These are phyloP conservation scores for Buathra laborator DNA, from an alignment of 2,888 invertebrate species.

Conservation along the genomic window DNA sequence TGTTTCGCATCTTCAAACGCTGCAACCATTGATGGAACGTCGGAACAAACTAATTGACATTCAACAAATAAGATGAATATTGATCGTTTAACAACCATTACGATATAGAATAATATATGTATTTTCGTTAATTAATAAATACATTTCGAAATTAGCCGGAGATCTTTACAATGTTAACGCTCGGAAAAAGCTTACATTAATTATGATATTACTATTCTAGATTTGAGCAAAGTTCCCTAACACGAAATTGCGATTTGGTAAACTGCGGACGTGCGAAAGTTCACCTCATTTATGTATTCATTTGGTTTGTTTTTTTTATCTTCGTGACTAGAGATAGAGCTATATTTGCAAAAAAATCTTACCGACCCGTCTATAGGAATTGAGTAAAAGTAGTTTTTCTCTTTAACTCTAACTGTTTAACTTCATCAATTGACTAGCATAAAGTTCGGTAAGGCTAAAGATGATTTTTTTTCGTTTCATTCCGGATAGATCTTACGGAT, in stretches of 20 bases:
- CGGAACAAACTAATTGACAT: too few relatives aligned
- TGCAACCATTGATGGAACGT: too few relatives aligned
- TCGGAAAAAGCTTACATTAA: conserved; percentile 74
- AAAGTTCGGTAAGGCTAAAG: conserved; percentile 64
- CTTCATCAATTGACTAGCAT: conserved; percentile 80
- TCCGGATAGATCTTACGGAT: conserved; percentile 46
- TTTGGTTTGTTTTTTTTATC: conserved; percentile 7
- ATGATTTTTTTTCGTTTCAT: conserved; percentile 36
- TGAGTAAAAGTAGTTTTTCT: conserved; percentile 45
- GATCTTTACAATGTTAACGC: conserved; percentile 74
- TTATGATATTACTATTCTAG: conserved; percentile 74
- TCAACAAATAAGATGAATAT: conserved; percentile 1
- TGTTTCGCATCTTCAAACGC: too few relatives aligned
- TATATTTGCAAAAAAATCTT: conserved; percentile 43
- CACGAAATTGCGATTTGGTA: conserved; percentile 72
- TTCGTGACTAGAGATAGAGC: conserved; percentile 65
- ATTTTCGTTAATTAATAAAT: conserved; percentile 78
- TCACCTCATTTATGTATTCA: conserved; percentile 30
- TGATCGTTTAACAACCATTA: conserved; percentile 49
- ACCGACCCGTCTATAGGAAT: conserved; percentile 41
- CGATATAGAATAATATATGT: conserved; percentile 78
- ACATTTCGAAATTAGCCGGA: conserved; percentile 76
- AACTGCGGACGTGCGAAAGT: conserved; percentile 49
- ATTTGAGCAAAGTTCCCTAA: conserved; percentile 81
- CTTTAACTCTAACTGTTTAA: conserved; percentile 68